Percentiles rank a stretch among this genome's conserved stretches.
phyloP scores from a whole-genome alignment of 2,888 invertebrate genomes.

The Antheraea assamensis region DNA sequence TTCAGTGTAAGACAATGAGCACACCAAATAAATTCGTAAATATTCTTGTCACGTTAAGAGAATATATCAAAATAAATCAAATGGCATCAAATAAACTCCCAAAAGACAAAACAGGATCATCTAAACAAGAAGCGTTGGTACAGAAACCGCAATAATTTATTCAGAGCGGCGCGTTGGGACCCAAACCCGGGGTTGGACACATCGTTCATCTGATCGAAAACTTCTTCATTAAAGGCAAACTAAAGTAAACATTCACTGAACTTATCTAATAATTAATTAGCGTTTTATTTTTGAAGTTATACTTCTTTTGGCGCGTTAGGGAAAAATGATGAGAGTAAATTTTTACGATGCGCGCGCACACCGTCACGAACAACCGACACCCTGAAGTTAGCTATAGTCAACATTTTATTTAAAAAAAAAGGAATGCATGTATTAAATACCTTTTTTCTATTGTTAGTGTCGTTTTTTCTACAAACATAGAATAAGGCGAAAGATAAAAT shows the following conservation, averaged over 20 bases:
- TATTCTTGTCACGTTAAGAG: background rate
- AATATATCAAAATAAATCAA: background rate
- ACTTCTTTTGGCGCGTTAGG: too few relatives aligned
- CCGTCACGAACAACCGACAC: too few relatives aligned
- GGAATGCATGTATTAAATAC: too few relatives aligned
- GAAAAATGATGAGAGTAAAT: too few relatives aligned
- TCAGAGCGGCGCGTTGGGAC: background rate
- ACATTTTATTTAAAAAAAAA: too few relatives aligned
- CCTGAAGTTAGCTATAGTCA: too few relatives aligned
- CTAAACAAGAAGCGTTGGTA: slow-evolving; percentile 1
- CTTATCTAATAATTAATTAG: too few relatives aligned
- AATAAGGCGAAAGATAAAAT: too few relatives aligned
- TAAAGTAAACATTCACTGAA: background rate
- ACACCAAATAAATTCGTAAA: background rate
- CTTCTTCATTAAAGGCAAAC: background rate
- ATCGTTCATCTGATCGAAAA: background rate
- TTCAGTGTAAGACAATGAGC: too few relatives aligned
- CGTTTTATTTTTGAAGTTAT: background rate
- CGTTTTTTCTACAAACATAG: too few relatives aligned
- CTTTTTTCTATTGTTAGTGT: too few relatives aligned
- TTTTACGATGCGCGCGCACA: too few relatives aligned
- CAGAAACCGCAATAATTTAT: background rate
- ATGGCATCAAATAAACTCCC: background rate
- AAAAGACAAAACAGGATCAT: background rate
- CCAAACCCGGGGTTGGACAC: slow-evolving; percentile 1